Base-by-base conservation (phyloP, 2,888 invertebrate genomes). In the Pocota personata region DNA sequence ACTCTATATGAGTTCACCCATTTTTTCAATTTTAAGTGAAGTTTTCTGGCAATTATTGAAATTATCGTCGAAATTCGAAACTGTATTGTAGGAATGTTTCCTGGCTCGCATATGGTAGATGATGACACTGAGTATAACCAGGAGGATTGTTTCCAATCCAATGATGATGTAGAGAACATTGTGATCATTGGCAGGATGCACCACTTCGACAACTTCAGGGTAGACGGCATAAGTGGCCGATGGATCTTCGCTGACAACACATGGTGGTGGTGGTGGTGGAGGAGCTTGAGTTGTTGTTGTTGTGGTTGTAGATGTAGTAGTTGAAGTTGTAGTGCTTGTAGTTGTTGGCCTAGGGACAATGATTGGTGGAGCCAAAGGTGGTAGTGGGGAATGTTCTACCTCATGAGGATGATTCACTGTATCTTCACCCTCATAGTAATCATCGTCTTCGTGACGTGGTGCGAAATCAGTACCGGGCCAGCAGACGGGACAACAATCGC, bases 61-160 rank as follows among this genome's bases (percentile, higher is more conserved):
- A 87, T 91, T 92, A 57, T 92, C 91, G 87, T 92, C 92, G 76
- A 91, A 89, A 75, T 89, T 91, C 14, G 92, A 91, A 58, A 92
- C 92, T 2, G 92, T 91, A 30, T 90, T 89, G 83, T 92, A 92
- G 87, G 92, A 92, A 88, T 92, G 91, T 87, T 92, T 91, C 75
- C 90, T 91, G 79, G 91, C 90, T 27, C 84, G 89, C 77, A 90
- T 66, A 19, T 90, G 90, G 16, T 87, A 88, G 60, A 90, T 89
- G 66, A 90, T 89, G 46, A 83, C 80, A 12, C 73, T 78, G 58
- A 90, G 75, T 2, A 75, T n/a, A 0, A 87, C 76, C 12, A 89
- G 86, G 3, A 89, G 14, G 0, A 89, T 72, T 0, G 88, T 88
- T 24, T 89, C 80, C 14, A 88, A 83, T 14, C 87, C 89, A 16